These are phyloP conservation scores for Ischnura elegans DNA, from an alignment of 2,888 invertebrate species.

Conservation along the genomic window DNA sequence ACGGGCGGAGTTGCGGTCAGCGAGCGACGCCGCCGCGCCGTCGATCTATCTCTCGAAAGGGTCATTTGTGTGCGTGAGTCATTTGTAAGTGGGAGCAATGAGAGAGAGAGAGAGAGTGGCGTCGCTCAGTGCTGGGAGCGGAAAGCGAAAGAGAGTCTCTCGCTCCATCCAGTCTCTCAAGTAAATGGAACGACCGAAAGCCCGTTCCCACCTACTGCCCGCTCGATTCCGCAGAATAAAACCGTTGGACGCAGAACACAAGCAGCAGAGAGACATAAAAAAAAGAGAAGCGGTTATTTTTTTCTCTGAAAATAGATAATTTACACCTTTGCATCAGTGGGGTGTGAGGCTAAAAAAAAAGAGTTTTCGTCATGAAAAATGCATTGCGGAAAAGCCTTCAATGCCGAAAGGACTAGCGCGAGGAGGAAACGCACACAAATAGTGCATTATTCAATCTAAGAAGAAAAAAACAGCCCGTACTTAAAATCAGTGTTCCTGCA, in stretches of 20 bases:
- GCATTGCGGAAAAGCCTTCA: no score
- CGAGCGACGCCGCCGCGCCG: not conserved
- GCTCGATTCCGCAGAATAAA: not conserved
- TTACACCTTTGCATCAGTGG: no score
- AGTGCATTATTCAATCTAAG: no score
- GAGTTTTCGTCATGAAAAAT: no score
- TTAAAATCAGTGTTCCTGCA: no score
- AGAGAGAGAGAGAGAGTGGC: not conserved
- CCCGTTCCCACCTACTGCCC: not conserved
- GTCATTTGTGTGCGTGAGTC: conserved; percentile 17
- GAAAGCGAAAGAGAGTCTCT: not conserved
- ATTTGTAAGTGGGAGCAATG: conserved; percentile 13
- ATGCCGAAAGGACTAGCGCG: no score
- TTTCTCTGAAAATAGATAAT: no score
- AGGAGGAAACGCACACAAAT: no score
- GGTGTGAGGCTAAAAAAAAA: no score
- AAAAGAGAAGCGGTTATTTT: no score
- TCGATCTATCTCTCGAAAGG: conserved; percentile 4
- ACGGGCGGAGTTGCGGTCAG: not conserved
- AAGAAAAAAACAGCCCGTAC: no score
- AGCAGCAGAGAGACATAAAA: not conserved
- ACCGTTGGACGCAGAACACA: not conserved
- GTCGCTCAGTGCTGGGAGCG: not conserved
- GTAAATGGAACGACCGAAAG: not conserved
- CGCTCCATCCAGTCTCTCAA: not conserved